phyloP scores from a whole-genome alignment of 2,113 vertebrate genomes.

The Acrocephalus kingi region DNA sequence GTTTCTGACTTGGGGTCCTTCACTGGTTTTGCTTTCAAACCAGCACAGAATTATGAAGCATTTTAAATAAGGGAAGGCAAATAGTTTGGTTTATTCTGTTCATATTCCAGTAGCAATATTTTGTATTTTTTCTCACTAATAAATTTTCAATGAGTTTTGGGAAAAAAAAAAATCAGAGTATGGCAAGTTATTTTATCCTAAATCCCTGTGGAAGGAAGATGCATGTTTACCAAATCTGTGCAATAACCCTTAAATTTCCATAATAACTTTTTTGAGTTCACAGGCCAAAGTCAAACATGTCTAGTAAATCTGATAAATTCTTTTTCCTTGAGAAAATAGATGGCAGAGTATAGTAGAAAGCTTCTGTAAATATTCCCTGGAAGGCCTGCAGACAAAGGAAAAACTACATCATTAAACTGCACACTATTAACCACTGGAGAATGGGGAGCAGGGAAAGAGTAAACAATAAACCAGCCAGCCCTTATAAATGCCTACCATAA shows the following conservation, averaged over 20 bases:
- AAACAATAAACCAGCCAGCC: not conserved
- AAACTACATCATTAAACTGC: constrained; percentile 2
- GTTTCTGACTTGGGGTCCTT: too few relatives aligned
- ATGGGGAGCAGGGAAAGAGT: not conserved
- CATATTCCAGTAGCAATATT: not conserved
- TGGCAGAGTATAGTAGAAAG: not conserved
- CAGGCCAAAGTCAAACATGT: not conserved
- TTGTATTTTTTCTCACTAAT: not conserved
- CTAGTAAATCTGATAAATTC: not conserved
- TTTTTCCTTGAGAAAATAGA: not conserved
- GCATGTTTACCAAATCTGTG: not conserved
- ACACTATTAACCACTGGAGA: not conserved
- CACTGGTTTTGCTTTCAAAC: too few relatives aligned
- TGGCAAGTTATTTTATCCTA: not conserved
- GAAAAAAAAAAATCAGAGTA: not conserved
- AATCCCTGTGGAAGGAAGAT: not conserved
- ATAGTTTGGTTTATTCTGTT: not conserved
- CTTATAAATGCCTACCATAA: not conserved
- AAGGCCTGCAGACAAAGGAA: not conserved
- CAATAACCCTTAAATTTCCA: not conserved
- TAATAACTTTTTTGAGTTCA: not conserved
- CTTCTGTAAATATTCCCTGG: not conserved
- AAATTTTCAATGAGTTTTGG: not conserved
- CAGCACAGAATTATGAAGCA: too few relatives aligned
- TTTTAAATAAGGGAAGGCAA: not conserved